Evolutionary conservation across 2,797 vertebrate genomes (phyloP).

Genomic region (Gymnothorax javanicus): DNA sequence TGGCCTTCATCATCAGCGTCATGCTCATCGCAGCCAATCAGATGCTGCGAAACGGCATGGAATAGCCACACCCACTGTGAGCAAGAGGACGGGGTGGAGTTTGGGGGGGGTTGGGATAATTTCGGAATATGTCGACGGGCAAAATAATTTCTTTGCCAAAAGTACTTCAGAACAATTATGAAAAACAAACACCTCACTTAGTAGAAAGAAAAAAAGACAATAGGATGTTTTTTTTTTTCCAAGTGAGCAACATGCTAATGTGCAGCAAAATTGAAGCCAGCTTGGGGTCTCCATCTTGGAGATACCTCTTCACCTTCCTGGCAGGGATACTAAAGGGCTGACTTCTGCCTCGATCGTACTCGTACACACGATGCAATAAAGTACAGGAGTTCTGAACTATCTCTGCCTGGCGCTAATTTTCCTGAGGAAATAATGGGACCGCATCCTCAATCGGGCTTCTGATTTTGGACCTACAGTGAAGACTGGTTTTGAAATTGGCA

Average conservation of each 20-base stretch:
- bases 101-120: constrained; percentile 57
- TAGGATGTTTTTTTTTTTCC: constrained; percentile 25
- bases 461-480: not conserved
- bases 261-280: constrained; percentile 75
- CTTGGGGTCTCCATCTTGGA: constrained; percentile 62
- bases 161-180: constrained; percentile 40
- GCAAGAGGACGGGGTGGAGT: constrained; percentile 61
- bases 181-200: constrained; percentile 41
- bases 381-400: constrained; percentile 74
- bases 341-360: constrained; percentile 82
- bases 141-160: constrained; percentile 66
- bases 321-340: constrained; percentile 98
- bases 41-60: constrained; percentile 99
- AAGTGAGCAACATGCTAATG: constrained; percentile 39
- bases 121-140: constrained; percentile 77
- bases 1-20: constrained; percentile 99
- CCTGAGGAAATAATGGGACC: constrained; percentile 30
- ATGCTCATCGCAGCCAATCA: constrained; percentile 99
- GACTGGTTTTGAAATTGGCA: not conserved
- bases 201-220: constrained; percentile 41
- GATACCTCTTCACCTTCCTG: constrained; percentile 78
- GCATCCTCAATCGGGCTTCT: constrained; percentile 43
- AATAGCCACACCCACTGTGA: constrained; percentile 85
- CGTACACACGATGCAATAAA: constrained; percentile 94
- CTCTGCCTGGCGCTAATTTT: constrained; percentile 47